phyloP scores from a whole-genome alignment of 2,888 invertebrate genomes.

The Atrina japonica region DNA sequence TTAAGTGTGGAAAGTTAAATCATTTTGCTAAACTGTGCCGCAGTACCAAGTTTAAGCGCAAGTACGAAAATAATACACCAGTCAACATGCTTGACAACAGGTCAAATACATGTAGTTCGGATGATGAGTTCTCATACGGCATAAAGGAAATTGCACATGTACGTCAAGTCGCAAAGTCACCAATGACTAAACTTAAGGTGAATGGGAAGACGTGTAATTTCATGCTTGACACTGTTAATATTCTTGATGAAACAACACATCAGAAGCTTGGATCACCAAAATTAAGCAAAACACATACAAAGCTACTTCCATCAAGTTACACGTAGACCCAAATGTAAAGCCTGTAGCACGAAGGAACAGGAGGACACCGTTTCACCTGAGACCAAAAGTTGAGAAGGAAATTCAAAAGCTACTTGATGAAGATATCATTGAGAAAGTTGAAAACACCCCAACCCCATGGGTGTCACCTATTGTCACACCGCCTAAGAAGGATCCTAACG shows the following conservation, averaged over 20 bases:
- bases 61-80: background rate
- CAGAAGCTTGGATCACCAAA: conserved; percentile 29
- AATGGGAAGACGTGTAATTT: conserved; percentile 1
- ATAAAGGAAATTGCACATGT: conserved; percentile 10
- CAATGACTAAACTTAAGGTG: conserved; percentile 1
- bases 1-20: background rate
- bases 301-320: conserved; percentile 46
- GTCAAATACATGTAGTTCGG: background rate
- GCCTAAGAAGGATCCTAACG: conserved; percentile 47
- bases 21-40: conserved; percentile 10
- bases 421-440: conserved; percentile 48
- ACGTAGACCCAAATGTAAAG: conserved; percentile 47
- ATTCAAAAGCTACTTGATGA: conserved; percentile 36
- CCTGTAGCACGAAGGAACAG: conserved; percentile 44
- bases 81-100: background rate
- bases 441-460: conserved; percentile 59
- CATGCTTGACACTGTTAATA: conserved; percentile 46
- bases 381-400: conserved; percentile 44
- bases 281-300: conserved; percentile 11
- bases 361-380: conserved; percentile 47
- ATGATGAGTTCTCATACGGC: conserved; percentile 4
- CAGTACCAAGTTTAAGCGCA: too few relatives aligned
- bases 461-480: conserved; percentile 47
- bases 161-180: too few relatives aligned
- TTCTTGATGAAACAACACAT: conserved; percentile 46